Percentiles rank a stretch among this genome's conserved stretches.
These are phyloP conservation scores for Brachyptera risi DNA, from an alignment of 2,888 invertebrate genomes.

Conservation along the genomic window DNA sequence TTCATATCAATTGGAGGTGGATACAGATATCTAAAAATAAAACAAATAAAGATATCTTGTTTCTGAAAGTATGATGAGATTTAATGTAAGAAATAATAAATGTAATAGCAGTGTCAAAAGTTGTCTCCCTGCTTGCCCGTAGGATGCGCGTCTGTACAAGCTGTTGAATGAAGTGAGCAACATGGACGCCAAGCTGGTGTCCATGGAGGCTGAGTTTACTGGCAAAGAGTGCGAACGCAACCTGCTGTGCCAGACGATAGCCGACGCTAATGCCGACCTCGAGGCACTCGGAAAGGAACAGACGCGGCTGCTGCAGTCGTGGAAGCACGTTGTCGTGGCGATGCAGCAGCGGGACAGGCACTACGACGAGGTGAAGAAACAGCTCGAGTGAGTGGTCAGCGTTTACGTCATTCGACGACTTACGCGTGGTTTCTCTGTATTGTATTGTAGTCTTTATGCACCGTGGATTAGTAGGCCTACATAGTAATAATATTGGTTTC, in stretches of 20 bases:
- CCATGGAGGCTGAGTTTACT: conserved; percentile 59
- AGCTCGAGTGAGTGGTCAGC: conserved; percentile 51
- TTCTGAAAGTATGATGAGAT: too few relatives aligned
- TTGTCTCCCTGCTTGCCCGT: not conserved
- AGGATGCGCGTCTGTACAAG: conserved; percentile 63
- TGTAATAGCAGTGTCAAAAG: too few relatives aligned
- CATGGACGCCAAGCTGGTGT: conserved; percentile 60
- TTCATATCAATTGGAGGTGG: too few relatives aligned
- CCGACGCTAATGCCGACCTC: conserved; percentile 67
- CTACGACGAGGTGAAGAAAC: conserved; percentile 56
- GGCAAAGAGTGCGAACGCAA: conserved; percentile 62
- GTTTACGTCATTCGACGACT: too few relatives aligned
- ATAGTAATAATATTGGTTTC: too few relatives aligned
- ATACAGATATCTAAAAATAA: too few relatives aligned
- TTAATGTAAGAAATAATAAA: too few relatives aligned
- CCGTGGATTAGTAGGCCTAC: too few relatives aligned
- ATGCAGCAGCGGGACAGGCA: conserved; percentile 66
- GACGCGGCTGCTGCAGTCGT: conserved; percentile 62
- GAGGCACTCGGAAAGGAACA: conserved; percentile 68
- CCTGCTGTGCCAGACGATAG: conserved; percentile 54
- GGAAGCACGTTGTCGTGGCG: conserved; percentile 69
- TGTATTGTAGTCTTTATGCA: too few relatives aligned
- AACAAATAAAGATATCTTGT: too few relatives aligned
- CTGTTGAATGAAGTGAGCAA: conserved; percentile 67
- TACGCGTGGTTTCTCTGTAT: too few relatives aligned